Conservation (phyloP, 1,140 invertebrate species). For the Cherax destructor region DNA sequence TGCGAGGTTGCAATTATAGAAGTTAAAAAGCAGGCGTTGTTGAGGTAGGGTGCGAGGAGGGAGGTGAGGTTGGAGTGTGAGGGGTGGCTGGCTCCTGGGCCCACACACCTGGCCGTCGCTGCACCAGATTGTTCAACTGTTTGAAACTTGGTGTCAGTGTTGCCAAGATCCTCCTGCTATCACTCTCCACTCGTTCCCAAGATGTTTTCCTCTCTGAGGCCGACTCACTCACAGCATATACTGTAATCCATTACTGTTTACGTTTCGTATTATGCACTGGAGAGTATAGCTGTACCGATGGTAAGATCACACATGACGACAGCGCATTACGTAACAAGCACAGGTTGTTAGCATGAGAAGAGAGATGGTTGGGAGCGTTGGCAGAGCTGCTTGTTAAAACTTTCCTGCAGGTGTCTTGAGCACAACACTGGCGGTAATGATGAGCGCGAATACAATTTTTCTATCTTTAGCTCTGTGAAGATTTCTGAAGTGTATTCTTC, state of each 20-base stretch:
- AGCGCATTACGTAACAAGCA: not conserved
- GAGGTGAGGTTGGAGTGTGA: not conserved
- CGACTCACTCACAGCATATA: not conserved
- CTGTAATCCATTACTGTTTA: not conserved
- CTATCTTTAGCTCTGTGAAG: slow-evolving; percentile 37
- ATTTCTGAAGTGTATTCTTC: slow-evolving; percentile 22
- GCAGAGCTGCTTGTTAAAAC: slow-evolving; percentile 65
- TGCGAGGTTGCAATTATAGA: too few relatives aligned
- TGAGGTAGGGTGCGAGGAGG: too few relatives aligned
- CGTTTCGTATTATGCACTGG: not conserved
- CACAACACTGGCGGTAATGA: slow-evolving; percentile 65
- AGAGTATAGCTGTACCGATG: not conserved
- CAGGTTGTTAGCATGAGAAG: not conserved
- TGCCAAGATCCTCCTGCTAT: not conserved
- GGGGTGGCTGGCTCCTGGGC: not conserved
- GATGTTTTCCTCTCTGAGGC: not conserved
- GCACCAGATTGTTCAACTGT: slow-evolving; percentile 52
- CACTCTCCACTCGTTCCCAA: not conserved
- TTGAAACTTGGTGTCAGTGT: slow-evolving; percentile 51
- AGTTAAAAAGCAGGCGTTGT: too few relatives aligned
- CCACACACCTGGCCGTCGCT: slow-evolving; percentile 29
- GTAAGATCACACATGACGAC: not conserved
- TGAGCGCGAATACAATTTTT: slow-evolving; percentile 60
- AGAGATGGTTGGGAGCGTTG: slow-evolving; percentile 8
- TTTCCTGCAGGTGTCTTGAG: slow-evolving; percentile 64